Base-by-base conservation (phyloP, 2,888 invertebrate species). In the Stegophylla sp. region DNA sequence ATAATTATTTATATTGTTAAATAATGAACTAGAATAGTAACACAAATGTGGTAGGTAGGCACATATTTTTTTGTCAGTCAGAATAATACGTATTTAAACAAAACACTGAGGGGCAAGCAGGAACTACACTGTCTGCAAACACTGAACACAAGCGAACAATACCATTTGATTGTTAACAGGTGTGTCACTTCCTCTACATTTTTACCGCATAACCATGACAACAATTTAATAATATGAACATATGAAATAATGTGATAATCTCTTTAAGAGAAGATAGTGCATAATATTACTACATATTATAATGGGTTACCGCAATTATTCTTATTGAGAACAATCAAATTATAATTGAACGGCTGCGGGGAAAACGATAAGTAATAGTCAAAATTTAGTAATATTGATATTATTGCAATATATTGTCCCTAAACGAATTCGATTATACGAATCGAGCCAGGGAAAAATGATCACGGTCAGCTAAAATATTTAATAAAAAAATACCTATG, bases 101-200 rank as follows among this genome's bases (percentile, higher is more conserved):
- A 51, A 53, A 66, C 51, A 75, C 45, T 17, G 41, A 67, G 56
- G 67, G 26, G 41, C 56, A 45, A 17, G 56, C 77, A 77, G 77
- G 77, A 77, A 77, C 77, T 67, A 67, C 66, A 76, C 66, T 56
- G 76, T 51, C 51, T 45, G 45, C 43, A 67, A 69, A 77, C 67
- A 67, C 28, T 34, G 12, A 51, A 63, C 48, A 51, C 48, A 15
- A 51, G 20, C 23, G 51, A 75, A 75, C 64, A 75, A 59, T 77
- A 67, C 45, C 28, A 77, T 66, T 77, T 69, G 45, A 45, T 28
- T 67, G 26, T 56, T 59, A 77, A 77, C 59, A 77, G 77, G 77
- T 77, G 77, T 23, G 77, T 77, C 77, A 77, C 67, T 77, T 69
- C 66, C 77, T 77, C 76, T 59, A 34, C 59, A 41, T 67, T 67